Conservation (phyloP, 1,140 invertebrate genomes). For the Phthorimaea operculella region DNA sequence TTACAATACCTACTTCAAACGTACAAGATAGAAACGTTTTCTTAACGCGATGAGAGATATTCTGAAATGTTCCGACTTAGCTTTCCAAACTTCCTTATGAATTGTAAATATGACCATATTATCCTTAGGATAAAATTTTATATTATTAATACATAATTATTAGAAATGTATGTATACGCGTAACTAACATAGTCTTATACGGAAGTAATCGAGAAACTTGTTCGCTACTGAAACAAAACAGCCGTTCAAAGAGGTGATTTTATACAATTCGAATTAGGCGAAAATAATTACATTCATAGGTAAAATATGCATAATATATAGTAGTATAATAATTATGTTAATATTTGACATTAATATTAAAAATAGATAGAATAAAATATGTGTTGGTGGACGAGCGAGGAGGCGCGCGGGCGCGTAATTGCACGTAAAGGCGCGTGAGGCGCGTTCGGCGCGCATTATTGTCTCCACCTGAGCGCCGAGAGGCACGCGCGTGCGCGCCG, state of each 20-base stretch:
- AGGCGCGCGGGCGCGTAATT: constrained; percentile 31
- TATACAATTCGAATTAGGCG: constrained; percentile 67
- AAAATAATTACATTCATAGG: constrained; percentile 67
- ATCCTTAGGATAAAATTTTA: constrained; percentile 68
- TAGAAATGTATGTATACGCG: constrained; percentile 64
- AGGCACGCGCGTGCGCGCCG: constrained; percentile 15
- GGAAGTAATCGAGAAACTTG: constrained; percentile 61
- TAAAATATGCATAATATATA: constrained; percentile 66
- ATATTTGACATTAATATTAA: constrained; percentile 68
- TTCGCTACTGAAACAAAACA: constrained; percentile 58
- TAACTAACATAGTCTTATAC: constrained; percentile 65
- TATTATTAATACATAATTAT: constrained; percentile 63
- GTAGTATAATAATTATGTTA: constrained; percentile 65
- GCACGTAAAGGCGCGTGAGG: no score
- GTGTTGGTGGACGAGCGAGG: constrained; percentile 64
- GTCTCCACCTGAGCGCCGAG: constrained; percentile 32
- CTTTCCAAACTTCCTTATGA: constrained; percentile 56
- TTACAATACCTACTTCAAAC: constrained; percentile 67
- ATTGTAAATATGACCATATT: constrained; percentile 63
- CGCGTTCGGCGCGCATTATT: constrained; percentile 45
- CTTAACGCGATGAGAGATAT: constrained; percentile 66
- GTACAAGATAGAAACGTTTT: constrained; percentile 66
- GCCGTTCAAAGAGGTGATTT: constrained; percentile 62
- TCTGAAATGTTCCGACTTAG: constrained; percentile 62
- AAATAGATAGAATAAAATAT: constrained; percentile 68